These are phyloP conservation scores for Emydocephalus ijimae DNA, from an alignment of 2,113 vertebrate species.

Conservation along the genomic window DNA sequence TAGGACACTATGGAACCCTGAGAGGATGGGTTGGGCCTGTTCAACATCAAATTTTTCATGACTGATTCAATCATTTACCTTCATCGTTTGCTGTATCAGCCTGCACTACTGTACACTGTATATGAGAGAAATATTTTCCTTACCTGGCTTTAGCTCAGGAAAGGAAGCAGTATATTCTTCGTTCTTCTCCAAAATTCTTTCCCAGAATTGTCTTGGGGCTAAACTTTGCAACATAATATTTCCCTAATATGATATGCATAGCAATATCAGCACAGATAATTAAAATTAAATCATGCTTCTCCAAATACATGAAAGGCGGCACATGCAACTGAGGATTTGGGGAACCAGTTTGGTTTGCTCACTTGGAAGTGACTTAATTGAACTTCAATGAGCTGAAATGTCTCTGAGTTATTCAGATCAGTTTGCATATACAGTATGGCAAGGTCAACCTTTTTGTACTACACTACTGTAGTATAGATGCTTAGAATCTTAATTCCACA, in stretches of 20 bases:
- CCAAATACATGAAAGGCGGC: constrained; percentile 31
- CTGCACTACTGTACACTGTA: not conserved
- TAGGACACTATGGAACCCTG: not conserved
- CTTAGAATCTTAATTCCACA: constrained; percentile 54
- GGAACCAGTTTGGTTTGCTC: constrained; percentile 55
- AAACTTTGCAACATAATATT: not conserved
- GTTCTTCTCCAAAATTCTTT: constrained; percentile 49
- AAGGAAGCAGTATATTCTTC: constrained; percentile 12
- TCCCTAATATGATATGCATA: not conserved
- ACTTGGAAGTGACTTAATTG: constrained; percentile 45
- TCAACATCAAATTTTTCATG: not conserved
- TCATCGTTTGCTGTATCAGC: not conserved
- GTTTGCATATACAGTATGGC: constrained; percentile 34
- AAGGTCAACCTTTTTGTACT: constrained; percentile 53
- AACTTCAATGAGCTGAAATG: constrained; percentile 54
- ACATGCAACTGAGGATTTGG: constrained; percentile 49
- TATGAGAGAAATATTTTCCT: not conserved
- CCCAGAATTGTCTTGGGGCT: constrained; percentile 20
- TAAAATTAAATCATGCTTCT: constrained; percentile 57
- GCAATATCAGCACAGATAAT: constrained; percentile 59
- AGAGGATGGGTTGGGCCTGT: not conserved
- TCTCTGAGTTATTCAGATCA: constrained; percentile 50
- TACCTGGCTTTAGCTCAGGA: constrained; percentile 31
- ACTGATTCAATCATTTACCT: not conserved
- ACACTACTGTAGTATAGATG: constrained; percentile 40